These are phyloP conservation scores for Prionailurus bengalensis DNA, from an alignment of 2,113 vertebrate species.

Conservation along the genomic window DNA sequence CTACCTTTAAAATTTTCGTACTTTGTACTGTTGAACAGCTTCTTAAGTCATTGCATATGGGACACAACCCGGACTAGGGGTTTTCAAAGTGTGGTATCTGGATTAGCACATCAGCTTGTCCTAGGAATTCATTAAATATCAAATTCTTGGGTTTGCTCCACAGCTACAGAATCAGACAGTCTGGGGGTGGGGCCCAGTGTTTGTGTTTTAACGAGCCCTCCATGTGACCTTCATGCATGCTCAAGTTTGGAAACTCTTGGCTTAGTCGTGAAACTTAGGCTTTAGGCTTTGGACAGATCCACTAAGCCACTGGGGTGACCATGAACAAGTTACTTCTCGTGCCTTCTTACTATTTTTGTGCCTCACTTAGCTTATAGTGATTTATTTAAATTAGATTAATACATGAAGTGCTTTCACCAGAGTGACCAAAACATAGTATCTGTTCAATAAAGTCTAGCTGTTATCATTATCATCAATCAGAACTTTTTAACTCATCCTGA, in stretches of 20 bases:
- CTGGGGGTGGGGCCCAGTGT: rapidly evolving
- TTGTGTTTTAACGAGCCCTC: neutral
- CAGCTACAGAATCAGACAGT: neutral
- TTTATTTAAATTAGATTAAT: neutral
- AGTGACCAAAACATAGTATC: neutral
- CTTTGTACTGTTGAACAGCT: neutral
- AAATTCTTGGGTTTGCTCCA: neutral
- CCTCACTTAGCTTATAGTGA: neutral
- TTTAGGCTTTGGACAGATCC: neutral
- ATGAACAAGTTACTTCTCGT: neutral
- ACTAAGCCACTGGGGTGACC: neutral
- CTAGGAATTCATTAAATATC: neutral
- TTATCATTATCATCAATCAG: neutral
- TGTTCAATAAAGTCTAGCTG: neutral
- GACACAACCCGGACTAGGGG: neutral
- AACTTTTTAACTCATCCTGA: neutral
- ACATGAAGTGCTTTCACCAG: neutral
- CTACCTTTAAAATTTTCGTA: neutral
- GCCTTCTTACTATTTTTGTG: neutral
- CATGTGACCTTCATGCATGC: neutral
- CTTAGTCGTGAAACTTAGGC: neutral
- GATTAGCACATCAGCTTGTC: neutral
- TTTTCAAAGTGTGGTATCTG: neutral
- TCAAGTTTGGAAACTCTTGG: neutral
- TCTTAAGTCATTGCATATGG: neutral